Base-by-base conservation (phyloP, 1,140 invertebrate genomes). In the Lerema accius region DNA sequence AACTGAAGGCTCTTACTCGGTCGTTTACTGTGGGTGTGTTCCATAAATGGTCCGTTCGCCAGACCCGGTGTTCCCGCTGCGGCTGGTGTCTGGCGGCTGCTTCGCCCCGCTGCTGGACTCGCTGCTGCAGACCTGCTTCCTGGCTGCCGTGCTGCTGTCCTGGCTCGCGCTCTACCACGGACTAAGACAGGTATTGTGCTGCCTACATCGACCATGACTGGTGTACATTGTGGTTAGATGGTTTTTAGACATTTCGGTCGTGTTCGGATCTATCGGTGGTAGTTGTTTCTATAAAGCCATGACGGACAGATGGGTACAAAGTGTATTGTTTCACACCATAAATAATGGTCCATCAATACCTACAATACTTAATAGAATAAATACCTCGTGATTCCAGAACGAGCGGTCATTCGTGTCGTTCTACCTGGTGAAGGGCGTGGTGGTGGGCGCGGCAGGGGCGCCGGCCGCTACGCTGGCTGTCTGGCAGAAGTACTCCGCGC, bases 111-210 rank as follows among this genome's bases (percentile, higher is more conserved):
- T 99, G 91, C 78, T 98, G 69, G 98, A 99, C 91, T 95, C 96
- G 1, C 78, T 98, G 23, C 94, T 98, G 56, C 98, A 99, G 91
- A 95, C 96, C 0, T 95, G 96, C 2, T 99, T 99, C 89, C 91
- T 99, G 0, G 96, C 95, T 79, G 94, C 94, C 1, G 92, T 99
- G 40, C 92, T 99, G 48, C 92, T 99, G 71, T 99, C 98, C 79
- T 99, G 98, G 98, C 92, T 99, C 3, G 97, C 96, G 74, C 94
- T 97, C 53, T 99, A 99, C 91, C 98, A 99, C 86, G 98, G 98
- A 15, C 92, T 99, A 10, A 92, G 98, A 81, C 97, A 98, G 94
- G 97, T 97, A 91, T 1, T 32, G 4, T 32, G 7, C 19, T 23
- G n/a, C n/a, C n/a, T n/a, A n/a, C n/a, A n/a, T n/a, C n/a, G n/a